These are phyloP conservation scores for Erynnis tages DNA, from an alignment of 2,888 invertebrate species.

Conservation along the genomic window DNA sequence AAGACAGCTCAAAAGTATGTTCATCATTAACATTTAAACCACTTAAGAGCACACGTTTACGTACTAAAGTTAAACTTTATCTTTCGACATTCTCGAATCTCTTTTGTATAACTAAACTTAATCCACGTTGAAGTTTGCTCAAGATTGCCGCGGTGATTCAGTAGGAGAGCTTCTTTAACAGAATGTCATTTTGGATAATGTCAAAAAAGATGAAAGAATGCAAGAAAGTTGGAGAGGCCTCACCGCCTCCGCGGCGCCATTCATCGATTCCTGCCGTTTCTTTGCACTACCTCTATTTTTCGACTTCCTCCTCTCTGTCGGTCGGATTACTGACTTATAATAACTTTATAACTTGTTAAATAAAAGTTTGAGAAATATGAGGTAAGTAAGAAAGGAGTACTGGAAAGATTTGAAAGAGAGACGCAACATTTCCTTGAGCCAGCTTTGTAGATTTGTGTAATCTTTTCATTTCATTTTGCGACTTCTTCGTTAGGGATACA, in stretches of 20 bases:
- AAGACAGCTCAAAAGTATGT: slow-evolving; percentile 35
- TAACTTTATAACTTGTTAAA: slow-evolving; percentile 74
- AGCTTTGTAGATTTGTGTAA: not conserved
- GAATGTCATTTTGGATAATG: slow-evolving; percentile 31
- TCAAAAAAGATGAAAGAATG: slow-evolving; percentile 39
- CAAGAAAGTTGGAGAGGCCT: slow-evolving; percentile 42
- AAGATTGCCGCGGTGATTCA: slow-evolving; percentile 32
- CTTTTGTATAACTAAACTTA: slow-evolving; percentile 27
- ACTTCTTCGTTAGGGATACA: slow-evolving; percentile 4
- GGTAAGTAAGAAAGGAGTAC: slow-evolving; percentile 56
- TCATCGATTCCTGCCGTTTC: slow-evolving; percentile 55
- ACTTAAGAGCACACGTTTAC: slow-evolving; percentile 44
- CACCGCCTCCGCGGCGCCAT: slow-evolving; percentile 56
- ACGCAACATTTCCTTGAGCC: slow-evolving; percentile 42
- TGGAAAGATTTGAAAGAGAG: slow-evolving; percentile 57
- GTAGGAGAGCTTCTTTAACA: slow-evolving; percentile 26
- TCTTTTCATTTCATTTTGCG: slow-evolving; percentile 11
- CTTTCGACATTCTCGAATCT: slow-evolving; percentile 37
- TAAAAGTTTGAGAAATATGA: slow-evolving; percentile 69
- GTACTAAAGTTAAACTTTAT: slow-evolving; percentile 41
- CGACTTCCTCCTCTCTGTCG: slow-evolving; percentile 61
- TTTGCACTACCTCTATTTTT: slow-evolving; percentile 64
- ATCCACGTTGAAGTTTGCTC: slow-evolving; percentile 36
- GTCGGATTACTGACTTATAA: slow-evolving; percentile 63
- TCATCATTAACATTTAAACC: slow-evolving; percentile 29